Conservation (phyloP, 2,797 vertebrate genomes). For the Limnodromus scolopaceus region DNA sequence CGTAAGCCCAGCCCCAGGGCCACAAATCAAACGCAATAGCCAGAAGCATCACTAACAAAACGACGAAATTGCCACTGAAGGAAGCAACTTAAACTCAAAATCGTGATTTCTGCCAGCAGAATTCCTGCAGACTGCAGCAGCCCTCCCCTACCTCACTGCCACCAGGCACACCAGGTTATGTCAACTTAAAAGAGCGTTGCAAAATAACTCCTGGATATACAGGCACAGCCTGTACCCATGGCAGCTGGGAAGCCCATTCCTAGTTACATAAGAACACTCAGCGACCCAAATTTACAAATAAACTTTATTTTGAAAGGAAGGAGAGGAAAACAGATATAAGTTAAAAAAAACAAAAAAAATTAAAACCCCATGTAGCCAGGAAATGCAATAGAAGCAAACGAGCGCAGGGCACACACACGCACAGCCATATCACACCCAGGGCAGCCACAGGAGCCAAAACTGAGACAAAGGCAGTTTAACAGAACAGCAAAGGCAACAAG, state of each 20-base stretch:
- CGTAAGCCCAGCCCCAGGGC: not conserved
- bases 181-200: not conserved
- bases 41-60: not conserved
- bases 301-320: not conserved
- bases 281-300: conserved; percentile 32
- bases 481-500: too few relatives aligned
- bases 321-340: not conserved
- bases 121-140: not conserved
- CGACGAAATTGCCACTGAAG: not conserved
- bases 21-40: not conserved
- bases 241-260: not conserved
- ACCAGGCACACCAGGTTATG: not conserved
- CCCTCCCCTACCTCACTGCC: not conserved
- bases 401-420: not conserved
- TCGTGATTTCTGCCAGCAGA: not conserved
- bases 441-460: not conserved
- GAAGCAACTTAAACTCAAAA: not conserved
- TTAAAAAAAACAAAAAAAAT: not conserved
- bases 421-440: accelerated
- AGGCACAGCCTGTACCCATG: not conserved
- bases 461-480: too few relatives aligned
- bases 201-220: not conserved
- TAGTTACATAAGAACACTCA: not conserved
- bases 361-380: not conserved
- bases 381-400: not conserved